These are phyloP conservation scores for Eupeodes latifasciatus DNA, from an alignment of 2,888 invertebrate species.

Conservation along the genomic window DNA sequence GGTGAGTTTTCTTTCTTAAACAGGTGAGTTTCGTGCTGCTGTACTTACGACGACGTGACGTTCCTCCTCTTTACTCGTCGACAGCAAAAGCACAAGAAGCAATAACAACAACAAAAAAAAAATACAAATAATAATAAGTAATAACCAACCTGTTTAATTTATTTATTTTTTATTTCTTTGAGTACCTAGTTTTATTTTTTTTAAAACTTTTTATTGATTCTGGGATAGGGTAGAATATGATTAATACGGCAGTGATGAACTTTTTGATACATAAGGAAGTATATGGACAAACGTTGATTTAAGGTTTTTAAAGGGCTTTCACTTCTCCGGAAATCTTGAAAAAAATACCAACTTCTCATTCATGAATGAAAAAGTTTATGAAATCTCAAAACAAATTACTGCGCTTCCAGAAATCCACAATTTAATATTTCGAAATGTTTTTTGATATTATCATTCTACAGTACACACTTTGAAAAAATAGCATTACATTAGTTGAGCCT, in stretches of 20 bases:
- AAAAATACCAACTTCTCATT: no score
- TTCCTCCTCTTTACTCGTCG: neutral
- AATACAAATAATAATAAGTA: constrained; percentile 65
- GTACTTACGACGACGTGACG: constrained; percentile 8
- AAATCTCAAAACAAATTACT: no score
- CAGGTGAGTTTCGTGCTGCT: constrained; percentile 72
- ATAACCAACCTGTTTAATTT: constrained; percentile 69
- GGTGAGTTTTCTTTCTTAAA: constrained; percentile 72
- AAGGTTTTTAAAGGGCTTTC: neutral
- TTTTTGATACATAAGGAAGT: neutral
- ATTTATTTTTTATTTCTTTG: constrained; percentile 69
- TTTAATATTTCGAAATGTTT: no score
- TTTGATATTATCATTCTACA: no score
- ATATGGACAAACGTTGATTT: neutral
- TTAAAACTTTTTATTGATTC: constrained; percentile 44
- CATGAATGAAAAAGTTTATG: no score
- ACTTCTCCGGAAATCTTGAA: no score
- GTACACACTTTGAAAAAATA: no score
- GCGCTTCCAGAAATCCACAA: no score
- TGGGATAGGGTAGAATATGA: constrained; percentile 50
- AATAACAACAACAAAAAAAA: constrained; percentile 28
- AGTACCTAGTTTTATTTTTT: constrained; percentile 43
- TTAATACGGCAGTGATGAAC: neutral
- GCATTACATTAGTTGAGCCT: no score
- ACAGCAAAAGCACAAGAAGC: constrained; percentile 52